Conservation (phyloP, 2,888 invertebrate species). For the Drosophila hawaiiensis region DNA sequence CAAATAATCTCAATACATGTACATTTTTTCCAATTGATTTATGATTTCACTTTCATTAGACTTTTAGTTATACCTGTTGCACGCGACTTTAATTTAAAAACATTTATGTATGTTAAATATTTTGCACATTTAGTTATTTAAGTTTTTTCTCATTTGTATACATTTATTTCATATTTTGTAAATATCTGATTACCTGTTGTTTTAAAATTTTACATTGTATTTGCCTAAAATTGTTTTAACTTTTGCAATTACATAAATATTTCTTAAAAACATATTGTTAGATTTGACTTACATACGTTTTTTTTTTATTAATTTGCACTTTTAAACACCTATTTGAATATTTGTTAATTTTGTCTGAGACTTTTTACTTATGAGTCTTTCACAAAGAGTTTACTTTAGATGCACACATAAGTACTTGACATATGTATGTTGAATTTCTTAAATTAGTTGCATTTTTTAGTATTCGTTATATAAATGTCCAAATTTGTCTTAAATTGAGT, state of each 20-base stretch:
- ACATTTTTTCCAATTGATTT: slow-evolving; percentile 29
- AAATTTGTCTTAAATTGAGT: slow-evolving; percentile 27
- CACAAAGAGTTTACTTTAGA: slow-evolving; percentile 34
- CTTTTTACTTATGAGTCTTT: slow-evolving; percentile 50
- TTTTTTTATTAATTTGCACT: neutral
- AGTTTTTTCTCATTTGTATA: neutral
- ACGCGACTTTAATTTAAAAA: slow-evolving; percentile 13
- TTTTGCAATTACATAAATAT: slow-evolving; percentile 33
- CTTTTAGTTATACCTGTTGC: neutral
- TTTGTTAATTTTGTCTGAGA: slow-evolving; percentile 30
- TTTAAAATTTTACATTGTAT: slow-evolving; percentile 1
- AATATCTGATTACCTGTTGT: neutral
- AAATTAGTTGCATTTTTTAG: slow-evolving; percentile 3
- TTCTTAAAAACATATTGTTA: neutral
- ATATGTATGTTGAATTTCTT: slow-evolving; percentile 7
- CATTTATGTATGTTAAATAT: slow-evolving; percentile 9
- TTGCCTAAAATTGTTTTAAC: slow-evolving; percentile 22
- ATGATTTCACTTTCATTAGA: slow-evolving; percentile 14
- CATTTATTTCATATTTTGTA: neutral
- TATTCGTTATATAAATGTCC: slow-evolving; percentile 4
- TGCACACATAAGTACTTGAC: slow-evolving; percentile 18
- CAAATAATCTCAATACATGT: slow-evolving; percentile 30
- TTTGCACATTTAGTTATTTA: slow-evolving; percentile 16
- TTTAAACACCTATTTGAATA: slow-evolving; percentile 22
- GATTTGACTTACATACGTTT: slow-evolving; percentile 3